A percentile compares a stretch with the other conserved stretches of the same genome.
phyloP scores from a whole-genome alignment of 1,140 invertebrate genomes.

The Heliconius hewitsoni region DNA sequence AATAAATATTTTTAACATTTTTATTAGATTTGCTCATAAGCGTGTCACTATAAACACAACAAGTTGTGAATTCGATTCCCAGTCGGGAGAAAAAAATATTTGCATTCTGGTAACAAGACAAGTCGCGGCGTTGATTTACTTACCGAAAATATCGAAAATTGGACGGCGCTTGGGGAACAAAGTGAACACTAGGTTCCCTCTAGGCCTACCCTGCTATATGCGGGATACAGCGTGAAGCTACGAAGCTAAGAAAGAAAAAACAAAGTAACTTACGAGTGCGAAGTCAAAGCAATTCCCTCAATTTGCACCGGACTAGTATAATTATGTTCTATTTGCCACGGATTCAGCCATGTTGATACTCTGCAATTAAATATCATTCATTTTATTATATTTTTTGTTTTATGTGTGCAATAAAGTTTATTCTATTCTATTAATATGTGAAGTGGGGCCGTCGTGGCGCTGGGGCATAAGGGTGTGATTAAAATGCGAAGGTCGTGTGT shows the following conservation, averaged over 20 bases:
- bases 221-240: not conserved
- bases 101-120: no score
- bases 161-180: no score
- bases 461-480: no score
- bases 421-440: not conserved
- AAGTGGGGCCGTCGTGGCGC: no score
- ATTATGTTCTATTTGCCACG: slow-evolving; percentile 85
- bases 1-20: not conserved
- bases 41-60: no score
- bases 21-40: not conserved
- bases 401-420: no score
- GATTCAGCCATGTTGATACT: slow-evolving; percentile 86
- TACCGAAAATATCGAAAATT: no score
- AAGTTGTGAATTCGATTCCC: no score
- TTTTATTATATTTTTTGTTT: no score
- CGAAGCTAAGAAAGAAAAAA: not conserved
- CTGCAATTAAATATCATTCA: slow-evolving; percentile 56
- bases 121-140: no score
- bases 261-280: slow-evolving; percentile 47
- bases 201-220: not conserved
- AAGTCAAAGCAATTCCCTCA: slow-evolving; percentile 66
- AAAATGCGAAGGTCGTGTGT: no score
- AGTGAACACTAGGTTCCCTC: not conserved
- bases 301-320: slow-evolving; percentile 86
- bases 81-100: not conserved